phyloP scores from a whole-genome alignment of 2,113 vertebrate genomes.

The Zingel zingel region DNA sequence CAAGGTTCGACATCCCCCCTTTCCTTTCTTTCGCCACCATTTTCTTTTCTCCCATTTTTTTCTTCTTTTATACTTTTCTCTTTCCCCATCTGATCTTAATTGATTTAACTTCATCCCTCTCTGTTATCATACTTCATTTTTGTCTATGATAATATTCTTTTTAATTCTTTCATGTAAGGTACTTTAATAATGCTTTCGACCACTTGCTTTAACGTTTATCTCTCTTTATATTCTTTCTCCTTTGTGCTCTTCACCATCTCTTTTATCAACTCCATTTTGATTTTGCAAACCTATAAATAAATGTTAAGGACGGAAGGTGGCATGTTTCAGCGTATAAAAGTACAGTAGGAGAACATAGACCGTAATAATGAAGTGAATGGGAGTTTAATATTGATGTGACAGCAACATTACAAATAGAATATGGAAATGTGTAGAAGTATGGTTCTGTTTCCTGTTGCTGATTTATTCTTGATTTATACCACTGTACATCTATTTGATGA shows the following conservation, averaged over 20 bases:
- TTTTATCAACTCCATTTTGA: background rate
- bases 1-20: constrained; percentile 30
- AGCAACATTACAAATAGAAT: background rate
- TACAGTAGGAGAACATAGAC: background rate
- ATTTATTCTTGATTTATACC: background rate
- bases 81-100: background rate
- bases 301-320: background rate
- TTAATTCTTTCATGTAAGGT: background rate
- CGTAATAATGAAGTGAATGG: background rate
- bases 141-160: background rate
- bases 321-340: background rate
- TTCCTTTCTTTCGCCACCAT: background rate
- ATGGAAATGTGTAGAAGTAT: background rate
- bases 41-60: background rate
- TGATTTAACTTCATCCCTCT: background rate
- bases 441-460: background rate
- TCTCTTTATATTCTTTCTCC: background rate
- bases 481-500: background rate
- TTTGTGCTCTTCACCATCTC: background rate
- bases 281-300: background rate
- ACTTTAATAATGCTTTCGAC: background rate
- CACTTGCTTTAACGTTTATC: background rate
- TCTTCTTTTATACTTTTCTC: background rate
- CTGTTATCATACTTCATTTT: background rate
- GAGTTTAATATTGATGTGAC: background rate